Percentiles rank a stretch among this genome's conserved stretches.
Conservation (phyloP, 2,113 vertebrate species). For the Rhinogobius similis region DNA sequence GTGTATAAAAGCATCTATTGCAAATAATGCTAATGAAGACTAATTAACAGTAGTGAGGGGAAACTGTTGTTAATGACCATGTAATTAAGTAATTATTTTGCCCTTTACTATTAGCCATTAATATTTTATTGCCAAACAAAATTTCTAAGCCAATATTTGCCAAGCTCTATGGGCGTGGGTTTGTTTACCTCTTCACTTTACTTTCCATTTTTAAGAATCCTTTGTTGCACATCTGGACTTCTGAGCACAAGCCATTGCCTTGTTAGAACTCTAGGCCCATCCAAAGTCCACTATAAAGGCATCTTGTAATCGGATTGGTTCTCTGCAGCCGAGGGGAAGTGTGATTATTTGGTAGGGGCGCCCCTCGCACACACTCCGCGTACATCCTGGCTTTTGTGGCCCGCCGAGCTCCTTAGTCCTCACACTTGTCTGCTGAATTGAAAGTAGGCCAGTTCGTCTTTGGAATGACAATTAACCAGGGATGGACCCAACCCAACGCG, state of each 20-base stretch:
- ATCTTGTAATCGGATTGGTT: slow-evolving; percentile 63
- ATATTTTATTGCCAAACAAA: background rate
- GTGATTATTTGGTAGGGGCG: slow-evolving; percentile 55
- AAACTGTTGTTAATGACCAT: too few relatives aligned
- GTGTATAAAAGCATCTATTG: too few relatives aligned
- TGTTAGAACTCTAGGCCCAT: background rate
- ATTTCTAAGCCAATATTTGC: background rate
- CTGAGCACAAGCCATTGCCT: background rate
- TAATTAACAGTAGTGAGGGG: too few relatives aligned
- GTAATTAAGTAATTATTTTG: too few relatives aligned
- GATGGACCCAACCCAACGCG: slow-evolving; percentile 67
- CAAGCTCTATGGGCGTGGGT: background rate
- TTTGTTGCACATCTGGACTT: slow-evolving; percentile 1
- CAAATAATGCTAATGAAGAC: too few relatives aligned
- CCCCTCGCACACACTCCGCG: slow-evolving; percentile 31
- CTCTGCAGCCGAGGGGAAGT: slow-evolving; percentile 34
- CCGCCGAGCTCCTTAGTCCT: slow-evolving; percentile 33
- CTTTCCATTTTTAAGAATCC: background rate
- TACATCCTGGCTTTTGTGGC: slow-evolving; percentile 62
- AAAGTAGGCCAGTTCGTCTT: slow-evolving; percentile 90
- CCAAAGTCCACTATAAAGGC: slow-evolving; percentile 7
- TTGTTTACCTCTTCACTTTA: background rate
- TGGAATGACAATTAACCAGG: slow-evolving; percentile 90
- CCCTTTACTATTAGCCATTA: too few relatives aligned
- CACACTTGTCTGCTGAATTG: slow-evolving; percentile 74